Percentiles rank a stretch among this genome's conserved stretches.
Conservation (phyloP, 2,113 vertebrate species). For the Dissostichus mawsoni region DNA sequence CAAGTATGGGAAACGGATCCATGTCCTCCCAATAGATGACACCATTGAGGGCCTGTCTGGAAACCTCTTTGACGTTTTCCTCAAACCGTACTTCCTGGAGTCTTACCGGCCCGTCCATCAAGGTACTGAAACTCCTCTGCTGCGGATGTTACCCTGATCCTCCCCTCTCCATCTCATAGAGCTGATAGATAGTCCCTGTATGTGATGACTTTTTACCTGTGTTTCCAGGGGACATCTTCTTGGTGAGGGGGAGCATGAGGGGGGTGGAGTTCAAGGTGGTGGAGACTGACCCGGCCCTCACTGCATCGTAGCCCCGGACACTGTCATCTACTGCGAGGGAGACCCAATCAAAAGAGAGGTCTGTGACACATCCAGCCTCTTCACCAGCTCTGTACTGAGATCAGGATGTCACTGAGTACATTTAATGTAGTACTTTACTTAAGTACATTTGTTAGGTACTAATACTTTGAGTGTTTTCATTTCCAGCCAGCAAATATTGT, state of each 20-base stretch:
- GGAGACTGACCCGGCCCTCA: conserved; percentile 93
- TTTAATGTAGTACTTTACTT: background rate
- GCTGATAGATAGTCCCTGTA: background rate
- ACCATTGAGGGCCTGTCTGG: conserved; percentile 95
- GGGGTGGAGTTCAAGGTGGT: conserved; percentile 98
- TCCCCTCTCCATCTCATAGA: too few relatives aligned
- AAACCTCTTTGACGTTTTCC: conserved; percentile 96
- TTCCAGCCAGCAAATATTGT: too few relatives aligned
- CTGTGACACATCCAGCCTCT: background rate
- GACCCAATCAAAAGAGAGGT: conserved; percentile 96
- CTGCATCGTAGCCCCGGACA: conserved; percentile 96
- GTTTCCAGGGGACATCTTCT: conserved; percentile 91
- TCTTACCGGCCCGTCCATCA: conserved; percentile 95
- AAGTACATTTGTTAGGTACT: too few relatives aligned
- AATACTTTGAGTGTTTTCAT: too few relatives aligned
- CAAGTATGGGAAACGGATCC: conserved; percentile 95
- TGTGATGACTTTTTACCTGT: background rate
- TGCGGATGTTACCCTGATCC: background rate
- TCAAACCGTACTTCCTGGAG: conserved; percentile 96
- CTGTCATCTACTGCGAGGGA: conserved; percentile 96
- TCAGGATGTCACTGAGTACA: background rate
- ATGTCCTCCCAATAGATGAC: conserved; percentile 94
- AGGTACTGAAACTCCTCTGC: conserved; percentile 78
- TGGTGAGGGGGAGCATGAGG: conserved; percentile 96
- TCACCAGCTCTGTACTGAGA: background rate